A percentile compares a stretch with the other conserved stretches of the same genome.
phyloP scores from a whole-genome alignment of 2,113 vertebrate genomes.

The Natator depressus region DNA sequence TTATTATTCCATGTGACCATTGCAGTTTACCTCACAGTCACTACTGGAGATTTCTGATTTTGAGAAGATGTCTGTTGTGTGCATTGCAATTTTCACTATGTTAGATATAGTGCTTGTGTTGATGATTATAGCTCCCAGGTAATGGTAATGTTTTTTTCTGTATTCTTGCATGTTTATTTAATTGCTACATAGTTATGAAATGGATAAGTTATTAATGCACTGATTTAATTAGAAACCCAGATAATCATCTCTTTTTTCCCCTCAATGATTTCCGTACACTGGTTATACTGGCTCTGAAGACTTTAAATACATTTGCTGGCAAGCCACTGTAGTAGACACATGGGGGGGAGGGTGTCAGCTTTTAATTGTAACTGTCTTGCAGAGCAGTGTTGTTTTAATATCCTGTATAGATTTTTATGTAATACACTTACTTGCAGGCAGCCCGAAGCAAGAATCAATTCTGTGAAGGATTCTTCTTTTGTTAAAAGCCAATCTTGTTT shows the following conservation, averaged over 20 bases:
- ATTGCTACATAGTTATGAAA: slow-evolving; percentile 4
- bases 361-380: slow-evolving; percentile 99
- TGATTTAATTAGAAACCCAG: slow-evolving; percentile 35
- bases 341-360: slow-evolving; percentile 90
- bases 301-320: slow-evolving; percentile 82
- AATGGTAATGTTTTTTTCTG: not conserved
- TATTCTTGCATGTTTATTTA: not conserved
- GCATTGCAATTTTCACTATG: not conserved
- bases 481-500: slow-evolving; percentile 99
- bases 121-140: not conserved
- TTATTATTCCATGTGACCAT: not conserved
- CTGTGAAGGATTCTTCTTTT: slow-evolving; percentile 99
- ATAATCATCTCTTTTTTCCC: not conserved
- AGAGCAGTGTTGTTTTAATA: slow-evolving; percentile 99
- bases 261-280: slow-evolving; percentile 42
- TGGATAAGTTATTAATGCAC: not conserved
- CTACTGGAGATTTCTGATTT: not conserved
- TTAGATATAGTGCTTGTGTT: not conserved
- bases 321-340: slow-evolving; percentile 81
- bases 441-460: slow-evolving; percentile 99
- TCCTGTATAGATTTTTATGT: slow-evolving; percentile 99
- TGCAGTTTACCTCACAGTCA: not conserved
- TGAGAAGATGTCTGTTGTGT: rapidly evolving
- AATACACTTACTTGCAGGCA: slow-evolving; percentile 99
- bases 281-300: slow-evolving; percentile 68